Evolutionary conservation across 23 tunicate genomes (phyloP), one percentile per base, ranked within the genome.

Genomic region (Trididemnum clinides): DNA sequence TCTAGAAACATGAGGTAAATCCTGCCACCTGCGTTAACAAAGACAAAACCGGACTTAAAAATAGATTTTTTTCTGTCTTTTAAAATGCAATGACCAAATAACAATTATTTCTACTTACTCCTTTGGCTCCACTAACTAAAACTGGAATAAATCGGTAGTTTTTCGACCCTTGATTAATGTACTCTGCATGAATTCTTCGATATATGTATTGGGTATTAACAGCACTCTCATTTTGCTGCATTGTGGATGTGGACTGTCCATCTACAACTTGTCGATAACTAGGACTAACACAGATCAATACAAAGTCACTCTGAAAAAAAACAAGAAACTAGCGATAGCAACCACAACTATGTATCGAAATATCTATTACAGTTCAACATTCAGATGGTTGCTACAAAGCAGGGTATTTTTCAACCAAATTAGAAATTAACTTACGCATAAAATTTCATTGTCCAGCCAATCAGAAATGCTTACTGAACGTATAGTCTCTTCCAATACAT

Each of bases 61-160:
- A n/a, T n/a, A n/a, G n/a, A n/a, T n/a, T n/a, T n/a, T n/a, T n/a
- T n/a, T n/a, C n/a, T n/a, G n/a, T n/a, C n/a, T n/a, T n/a, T n/a
- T n/a, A n/a, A n/a, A n/a, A n/a, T n/a, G n/a, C n/a, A n/a, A n/a
- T n/a, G n/a, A n/a, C n/a, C n/a, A n/a, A n/a, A n/a, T n/a, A n/a
- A n/a, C n/a, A n/a, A n/a, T n/a, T n/a, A n/a, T n/a, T n/a, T n/a
- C n/a, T 26, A 30, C 75, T 31, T 69, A 94, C 98, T 85, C 50
- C 26, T 64, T 72, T 28, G 19, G 88, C 98, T 23, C 81, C 90
- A 10, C 94, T 84, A 2, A 94, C 69, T 54, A 94, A 64, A 28
- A 94, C 90, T 0, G 98, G 98, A 26, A 94, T 89, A 50, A 94
- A 94, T 0, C 98, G 86, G 64, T 89, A 89, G 51, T 94, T 94